phyloP scores from a whole-genome alignment of 2,797 vertebrate genomes.

The Gouania willdenowi region DNA sequence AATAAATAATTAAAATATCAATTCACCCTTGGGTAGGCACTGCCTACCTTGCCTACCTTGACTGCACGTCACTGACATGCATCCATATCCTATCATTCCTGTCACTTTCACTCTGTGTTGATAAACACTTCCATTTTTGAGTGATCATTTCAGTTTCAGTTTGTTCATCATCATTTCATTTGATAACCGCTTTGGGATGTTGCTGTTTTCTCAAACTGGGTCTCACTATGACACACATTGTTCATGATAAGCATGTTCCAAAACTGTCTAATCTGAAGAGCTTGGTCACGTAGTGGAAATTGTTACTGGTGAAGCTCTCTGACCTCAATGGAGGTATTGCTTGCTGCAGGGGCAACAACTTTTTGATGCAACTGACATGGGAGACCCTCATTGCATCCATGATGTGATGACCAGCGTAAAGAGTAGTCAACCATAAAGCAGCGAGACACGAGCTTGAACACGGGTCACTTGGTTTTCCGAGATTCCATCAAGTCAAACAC shows the following conservation, averaged over 20 bases:
- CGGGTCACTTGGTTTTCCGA: slow-evolving; percentile 24
- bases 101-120: too few relatives aligned
- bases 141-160: too few relatives aligned
- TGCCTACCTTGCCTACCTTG: too few relatives aligned
- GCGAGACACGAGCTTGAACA: slow-evolving; percentile 15
- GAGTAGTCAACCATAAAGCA: slow-evolving; percentile 16
- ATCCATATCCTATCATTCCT: too few relatives aligned
- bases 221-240: not conserved
- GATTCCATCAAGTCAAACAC: slow-evolving; percentile 8
- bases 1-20: too few relatives aligned
- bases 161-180: too few relatives aligned
- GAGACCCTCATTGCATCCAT: slow-evolving; percentile 15
- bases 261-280: not conserved
- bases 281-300: not conserved
- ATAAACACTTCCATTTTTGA: too few relatives aligned
- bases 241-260: not conserved
- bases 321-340: not conserved
- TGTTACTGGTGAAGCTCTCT: slow-evolving; percentile 2
- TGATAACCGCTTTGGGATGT: too few relatives aligned
- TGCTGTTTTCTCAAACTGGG: not conserved
- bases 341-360: slow-evolving; percentile 4
- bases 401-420: slow-evolving; percentile 14
- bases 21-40: too few relatives aligned
- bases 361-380: slow-evolving; percentile 15
- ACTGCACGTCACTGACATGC: too few relatives aligned